Base-by-base conservation (phyloP, 2,113 vertebrate species). In the Ageneiosus marmoratus region DNA sequence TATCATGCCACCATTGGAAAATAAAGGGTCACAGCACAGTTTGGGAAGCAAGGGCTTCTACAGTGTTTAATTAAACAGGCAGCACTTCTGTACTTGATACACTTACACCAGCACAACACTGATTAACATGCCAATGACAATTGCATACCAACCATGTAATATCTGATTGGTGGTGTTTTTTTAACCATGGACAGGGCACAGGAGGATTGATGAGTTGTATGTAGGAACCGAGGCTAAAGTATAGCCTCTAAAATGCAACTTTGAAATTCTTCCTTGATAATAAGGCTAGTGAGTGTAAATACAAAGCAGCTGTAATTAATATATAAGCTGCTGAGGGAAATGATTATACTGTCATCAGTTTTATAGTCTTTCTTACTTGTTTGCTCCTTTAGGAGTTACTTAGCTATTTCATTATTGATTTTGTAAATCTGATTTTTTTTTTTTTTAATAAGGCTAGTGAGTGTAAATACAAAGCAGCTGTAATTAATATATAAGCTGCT, bases 101-200 rank as follows among this genome's bases (percentile, higher is more conserved):
- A 6, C 32, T 63, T 32, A 5, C 32, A 63, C 13, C 11, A 32
- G 7, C 16, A 62, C n/a, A 37, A 62, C n/a, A 62, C 56, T 2
- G 10, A 58, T 7, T 63, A 32, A 69, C 37, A 22, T 11, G 65
- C 8, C 22, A 44, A 6, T 44, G 34, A 24, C 22, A 69, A 5
- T 11, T 69, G 34, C 65, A 41, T 65, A 34, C 32, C 6, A 34
- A 29, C 16, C 62, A 24, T 69, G 22, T 69, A 41, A 44, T 70
- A 70, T 70, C 67, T 69, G 65, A 18, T 70, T 11, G 44, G 37
- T 41, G 63, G 63, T 69, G 22, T 70, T 46, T 46, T 70, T 63
- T 37, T 10, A 22, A 46, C 2, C 44, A 32, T 63, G 29, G 15
- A 70, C 4, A 46, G 41, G 11, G 10, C n/a, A 70, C 11, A 41